Base-by-base conservation (phyloP, 1,140 invertebrate species). In the Rhizoglyphus robini region DNA sequence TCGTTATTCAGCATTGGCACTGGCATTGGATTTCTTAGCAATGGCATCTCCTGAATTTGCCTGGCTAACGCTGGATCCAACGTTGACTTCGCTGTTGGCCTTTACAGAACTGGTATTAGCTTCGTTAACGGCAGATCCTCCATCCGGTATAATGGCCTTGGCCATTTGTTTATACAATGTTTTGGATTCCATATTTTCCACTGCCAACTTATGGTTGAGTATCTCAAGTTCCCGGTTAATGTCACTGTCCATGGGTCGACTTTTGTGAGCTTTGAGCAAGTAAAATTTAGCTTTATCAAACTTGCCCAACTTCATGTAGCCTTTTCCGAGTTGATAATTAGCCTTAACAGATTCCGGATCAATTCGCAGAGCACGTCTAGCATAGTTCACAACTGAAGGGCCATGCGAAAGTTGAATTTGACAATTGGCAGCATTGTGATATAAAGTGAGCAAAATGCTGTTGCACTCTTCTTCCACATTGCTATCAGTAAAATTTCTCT, bases 361-460 rank as follows among this genome's bases (percentile, higher is more conserved):
- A 1, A 68, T 49, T 3, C 57, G 4, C 1, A 67, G 29, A 0
- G 66, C 67, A 48, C 47, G 30, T 13, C 47, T 51, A 25, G 64
- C 66, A 2, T 20, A 47, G 32, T 27, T n/a, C 15, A 68, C 38
- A 4, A 63, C 67, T 30, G 31, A 4, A 11, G 20, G 15, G 8
- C 18, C 29, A n/a, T 68, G 62, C 29, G 5, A 23, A 5, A 68
- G 15, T 3, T 20, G n/a, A 34, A 34, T 58, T 1, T 25, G 31
- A 29, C 20, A 29, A n/a, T 51, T 68, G 15, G 67, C 66, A 27
- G 30, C 32, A 64, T 66, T 68, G 30, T 18, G 27, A 73, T 90
- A 81, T 0, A 83, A 81, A 0, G 87, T 84, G 3, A 90, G 68
- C 3, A 86, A 73, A 0, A 94, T 73, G 5, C 77, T 74, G 47